Conservation (phyloP, 2,113 vertebrate species). For the Malurus cyaneus region DNA sequence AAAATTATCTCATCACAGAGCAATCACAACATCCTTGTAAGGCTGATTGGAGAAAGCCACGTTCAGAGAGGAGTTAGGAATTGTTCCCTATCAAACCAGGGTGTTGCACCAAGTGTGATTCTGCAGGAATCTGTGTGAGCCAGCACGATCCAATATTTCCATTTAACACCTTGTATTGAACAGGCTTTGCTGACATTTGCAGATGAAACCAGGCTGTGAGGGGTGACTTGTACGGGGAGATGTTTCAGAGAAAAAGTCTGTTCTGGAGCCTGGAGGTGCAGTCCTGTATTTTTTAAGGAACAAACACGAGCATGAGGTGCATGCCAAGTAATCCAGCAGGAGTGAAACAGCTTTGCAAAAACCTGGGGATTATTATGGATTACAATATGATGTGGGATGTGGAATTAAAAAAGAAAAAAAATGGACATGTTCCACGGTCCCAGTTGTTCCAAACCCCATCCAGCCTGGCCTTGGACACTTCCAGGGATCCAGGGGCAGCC, state of each 20-base stretch:
- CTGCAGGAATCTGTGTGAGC: background rate
- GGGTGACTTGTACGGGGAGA: background rate
- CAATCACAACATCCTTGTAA: conserved; percentile 18
- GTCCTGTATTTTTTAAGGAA: background rate
- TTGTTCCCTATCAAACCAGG: background rate
- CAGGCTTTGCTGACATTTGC: background rate
- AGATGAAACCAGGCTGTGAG: background rate
- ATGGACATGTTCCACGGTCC: fast-evolving
- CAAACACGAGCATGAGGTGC: fast-evolving
- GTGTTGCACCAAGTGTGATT: background rate
- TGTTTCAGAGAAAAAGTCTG: background rate
- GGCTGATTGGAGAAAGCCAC: background rate
- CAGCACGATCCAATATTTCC: background rate
- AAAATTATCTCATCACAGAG: background rate
- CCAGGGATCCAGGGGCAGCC: background rate
- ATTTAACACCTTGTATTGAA: background rate
- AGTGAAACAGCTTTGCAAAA: background rate
- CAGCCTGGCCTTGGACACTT: fast-evolving
- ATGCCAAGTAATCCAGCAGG: background rate
- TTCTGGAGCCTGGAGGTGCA: background rate
- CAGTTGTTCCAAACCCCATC: fast-evolving
- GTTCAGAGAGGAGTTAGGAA: background rate
- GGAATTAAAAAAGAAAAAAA: background rate
- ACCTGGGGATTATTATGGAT: background rate
- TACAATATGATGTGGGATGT: background rate